Conservation (phyloP, 1,140 invertebrate genomes). For the Heliconius hewitsoni region DNA sequence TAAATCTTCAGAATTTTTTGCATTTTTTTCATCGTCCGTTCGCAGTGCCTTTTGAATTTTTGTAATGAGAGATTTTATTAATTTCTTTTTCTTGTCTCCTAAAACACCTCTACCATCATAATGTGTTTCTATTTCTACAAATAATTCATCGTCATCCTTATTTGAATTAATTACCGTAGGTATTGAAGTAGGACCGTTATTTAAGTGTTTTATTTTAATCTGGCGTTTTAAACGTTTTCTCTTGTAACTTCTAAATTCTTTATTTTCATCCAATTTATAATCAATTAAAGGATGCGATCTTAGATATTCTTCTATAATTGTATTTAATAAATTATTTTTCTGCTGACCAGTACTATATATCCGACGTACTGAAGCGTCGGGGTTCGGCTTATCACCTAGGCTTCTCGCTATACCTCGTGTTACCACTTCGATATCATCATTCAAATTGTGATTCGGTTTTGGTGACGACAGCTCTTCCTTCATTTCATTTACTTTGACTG, state of each 20-base stretch:
- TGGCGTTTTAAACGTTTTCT: slow-evolving; percentile 58
- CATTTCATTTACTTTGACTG: slow-evolving; percentile 47
- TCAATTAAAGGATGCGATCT: slow-evolving; percentile 42
- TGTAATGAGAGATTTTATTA: slow-evolving; percentile 60
- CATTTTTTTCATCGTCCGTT: slow-evolving; percentile 41
- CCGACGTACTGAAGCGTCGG: not conserved
- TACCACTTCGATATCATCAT: slow-evolving; percentile 3
- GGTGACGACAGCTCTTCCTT: slow-evolving; percentile 31
- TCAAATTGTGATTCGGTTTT: slow-evolving; percentile 15
- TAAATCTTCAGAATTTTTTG: slow-evolving; percentile 39
- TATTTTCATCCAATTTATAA: slow-evolving; percentile 10
- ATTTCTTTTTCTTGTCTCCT: slow-evolving; percentile 66
- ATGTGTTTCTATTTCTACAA: slow-evolving; percentile 75
- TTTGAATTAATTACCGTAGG: slow-evolving; percentile 40
- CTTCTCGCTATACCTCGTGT: not conserved
- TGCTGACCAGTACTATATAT: slow-evolving; percentile 17
- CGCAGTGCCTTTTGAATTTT: slow-evolving; percentile 70
- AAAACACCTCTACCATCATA: slow-evolving; percentile 64
- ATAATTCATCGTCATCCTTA: slow-evolving; percentile 63
- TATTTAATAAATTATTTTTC: slow-evolving; percentile 44
- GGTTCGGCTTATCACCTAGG: not conserved
- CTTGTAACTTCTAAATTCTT: slow-evolving; percentile 23
- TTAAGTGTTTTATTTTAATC: slow-evolving; percentile 53
- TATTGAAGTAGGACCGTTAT: slow-evolving; percentile 34
- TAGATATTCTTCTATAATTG: slow-evolving; percentile 54